These are phyloP conservation scores for Arctopsyche grandis DNA, from an alignment of 1,140 invertebrate species.

Conservation along the genomic window DNA sequence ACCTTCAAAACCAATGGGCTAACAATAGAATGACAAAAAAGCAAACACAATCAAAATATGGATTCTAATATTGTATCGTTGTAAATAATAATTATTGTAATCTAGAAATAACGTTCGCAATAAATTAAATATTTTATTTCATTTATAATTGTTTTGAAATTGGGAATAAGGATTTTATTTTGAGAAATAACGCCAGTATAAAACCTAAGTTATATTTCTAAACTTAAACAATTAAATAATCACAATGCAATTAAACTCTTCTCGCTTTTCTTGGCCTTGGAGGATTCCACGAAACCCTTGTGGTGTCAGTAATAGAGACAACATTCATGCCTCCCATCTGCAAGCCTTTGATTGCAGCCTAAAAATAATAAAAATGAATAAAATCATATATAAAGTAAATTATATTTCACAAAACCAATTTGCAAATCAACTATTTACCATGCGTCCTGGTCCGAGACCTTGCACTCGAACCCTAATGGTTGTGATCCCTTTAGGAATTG, in stretches of 20 bases:
- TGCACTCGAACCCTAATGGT: slow-evolving; percentile 79
- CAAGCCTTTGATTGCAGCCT: slow-evolving; percentile 93
- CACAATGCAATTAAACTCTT: slow-evolving; percentile 69
- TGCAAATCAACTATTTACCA: slow-evolving; percentile 69
- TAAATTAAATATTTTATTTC: neutral
- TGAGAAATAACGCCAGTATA: neutral
- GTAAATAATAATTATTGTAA: neutral
- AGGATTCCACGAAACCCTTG: slow-evolving; percentile 82
- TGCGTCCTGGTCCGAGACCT: slow-evolving; percentile 87
- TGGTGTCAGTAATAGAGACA: slow-evolving; percentile 90
- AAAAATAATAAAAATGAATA: slow-evolving; percentile 56
- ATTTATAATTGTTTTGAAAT: neutral
- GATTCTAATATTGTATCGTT: slow-evolving; percentile 71
- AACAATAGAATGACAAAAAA: slow-evolving; percentile 83
- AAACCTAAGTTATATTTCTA: too few relatives aligned
- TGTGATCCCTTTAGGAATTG: slow-evolving; percentile 76
- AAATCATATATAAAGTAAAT: slow-evolving; percentile 39
- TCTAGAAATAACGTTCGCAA: neutral
- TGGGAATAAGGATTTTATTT: neutral
- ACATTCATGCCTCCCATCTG: slow-evolving; percentile 90
- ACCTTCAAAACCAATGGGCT: slow-evolving; percentile 94
- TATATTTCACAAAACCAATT: neutral
- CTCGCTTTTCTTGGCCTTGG: slow-evolving; percentile 79
- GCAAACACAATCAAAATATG: slow-evolving; percentile 90
- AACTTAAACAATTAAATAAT: neutral